Conservation (phyloP, 2,797 vertebrate genomes). For the Parauchenoglanis ngamensis region DNA sequence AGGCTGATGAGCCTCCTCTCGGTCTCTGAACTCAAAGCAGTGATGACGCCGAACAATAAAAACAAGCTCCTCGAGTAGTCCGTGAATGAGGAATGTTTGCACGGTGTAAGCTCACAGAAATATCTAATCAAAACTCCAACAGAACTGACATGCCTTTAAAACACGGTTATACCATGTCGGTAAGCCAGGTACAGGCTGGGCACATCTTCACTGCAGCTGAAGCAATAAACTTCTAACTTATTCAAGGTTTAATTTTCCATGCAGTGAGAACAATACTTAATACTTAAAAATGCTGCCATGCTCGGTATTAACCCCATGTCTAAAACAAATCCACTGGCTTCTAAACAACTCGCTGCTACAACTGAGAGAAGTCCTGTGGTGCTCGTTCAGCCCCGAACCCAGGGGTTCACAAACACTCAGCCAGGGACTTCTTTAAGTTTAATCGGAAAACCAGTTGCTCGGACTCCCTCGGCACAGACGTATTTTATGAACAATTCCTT, state of each 20-base stretch:
- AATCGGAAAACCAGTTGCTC: background rate
- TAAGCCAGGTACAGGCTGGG: background rate
- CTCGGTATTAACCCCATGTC: background rate
- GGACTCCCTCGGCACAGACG: background rate
- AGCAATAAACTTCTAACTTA: background rate
- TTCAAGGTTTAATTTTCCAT: background rate
- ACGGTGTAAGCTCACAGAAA: background rate
- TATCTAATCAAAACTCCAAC: background rate
- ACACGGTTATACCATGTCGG: background rate
- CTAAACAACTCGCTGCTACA: background rate
- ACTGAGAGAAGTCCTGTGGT: background rate
- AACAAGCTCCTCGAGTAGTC: background rate
- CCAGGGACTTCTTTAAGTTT: constrained; percentile 6
- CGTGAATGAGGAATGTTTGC: background rate
- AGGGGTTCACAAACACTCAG: background rate
- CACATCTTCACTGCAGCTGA: background rate
- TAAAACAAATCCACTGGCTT: background rate
- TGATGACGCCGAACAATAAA: background rate
- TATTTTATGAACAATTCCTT: background rate
- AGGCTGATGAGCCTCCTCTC: background rate
- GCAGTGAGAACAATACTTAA: background rate
- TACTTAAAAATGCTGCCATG: background rate
- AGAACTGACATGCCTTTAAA: background rate
- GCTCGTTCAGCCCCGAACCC: background rate
- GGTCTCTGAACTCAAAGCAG: background rate